Percentiles rank a stretch among this genome's conserved stretches.
Evolutionary conservation across 2,888 invertebrate species (phyloP).

Genomic region (Nymphalis c-album): DNA sequence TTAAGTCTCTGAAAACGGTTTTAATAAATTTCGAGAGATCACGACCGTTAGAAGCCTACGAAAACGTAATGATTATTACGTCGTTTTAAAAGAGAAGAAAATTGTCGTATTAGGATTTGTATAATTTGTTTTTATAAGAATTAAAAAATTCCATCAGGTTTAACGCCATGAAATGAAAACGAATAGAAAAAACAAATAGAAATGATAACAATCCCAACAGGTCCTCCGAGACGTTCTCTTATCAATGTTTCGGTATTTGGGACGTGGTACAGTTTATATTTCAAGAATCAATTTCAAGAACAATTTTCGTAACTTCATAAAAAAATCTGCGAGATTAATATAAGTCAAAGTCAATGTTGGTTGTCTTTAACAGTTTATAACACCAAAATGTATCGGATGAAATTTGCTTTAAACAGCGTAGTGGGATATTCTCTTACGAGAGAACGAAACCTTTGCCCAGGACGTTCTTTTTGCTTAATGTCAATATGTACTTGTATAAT

Average conservation of each 20-base stretch:
- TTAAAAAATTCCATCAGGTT: background rate
- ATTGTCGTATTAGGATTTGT: background rate
- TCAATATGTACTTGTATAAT: no score
- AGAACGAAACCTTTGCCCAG: no score
- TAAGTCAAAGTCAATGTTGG: no score
- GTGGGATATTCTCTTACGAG: no score
- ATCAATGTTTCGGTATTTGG: background rate
- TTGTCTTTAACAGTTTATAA: no score
- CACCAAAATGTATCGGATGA: no score
- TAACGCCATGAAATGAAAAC: background rate
- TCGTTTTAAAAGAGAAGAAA: background rate
- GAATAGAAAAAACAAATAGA: no score
- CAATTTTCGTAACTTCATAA: no score
- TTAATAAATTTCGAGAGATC: slow-evolving; percentile 41
- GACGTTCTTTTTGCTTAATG: no score
- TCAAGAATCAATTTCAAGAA: no score
- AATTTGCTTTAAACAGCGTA: no score
- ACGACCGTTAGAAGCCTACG: slow-evolving; percentile 15
- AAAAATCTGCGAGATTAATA: no score
- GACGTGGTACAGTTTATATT: background rate
- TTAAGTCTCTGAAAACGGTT: slow-evolving; percentile 50
- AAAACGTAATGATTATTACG: slow-evolving; percentile 24
- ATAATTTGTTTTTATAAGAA: background rate
- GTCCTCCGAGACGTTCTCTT: background rate
- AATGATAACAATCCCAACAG: background rate